Percentiles rank a stretch among this genome's conserved stretches.
phyloP scores from a whole-genome alignment of 2,797 vertebrate genomes.

The Etheostoma nigrum region DNA sequence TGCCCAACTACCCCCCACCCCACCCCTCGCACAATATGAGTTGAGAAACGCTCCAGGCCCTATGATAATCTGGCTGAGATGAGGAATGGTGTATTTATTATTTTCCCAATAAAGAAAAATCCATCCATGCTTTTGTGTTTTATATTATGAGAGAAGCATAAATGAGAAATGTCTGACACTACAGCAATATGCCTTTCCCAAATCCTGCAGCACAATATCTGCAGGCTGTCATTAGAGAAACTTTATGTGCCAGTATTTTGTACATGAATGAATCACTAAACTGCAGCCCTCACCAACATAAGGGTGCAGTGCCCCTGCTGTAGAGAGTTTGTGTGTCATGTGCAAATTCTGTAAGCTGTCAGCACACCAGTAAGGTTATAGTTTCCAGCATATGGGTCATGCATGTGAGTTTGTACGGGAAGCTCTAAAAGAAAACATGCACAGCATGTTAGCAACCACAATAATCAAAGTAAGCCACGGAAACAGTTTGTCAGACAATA shows the following conservation, averaged over 20 bases:
- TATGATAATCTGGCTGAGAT: conserved; percentile 12
- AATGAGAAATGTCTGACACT: conserved; percentile 22
- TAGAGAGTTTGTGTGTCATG: conserved; percentile 8
- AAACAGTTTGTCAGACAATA: conserved; percentile 18
- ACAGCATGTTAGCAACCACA: conserved; percentile 18
- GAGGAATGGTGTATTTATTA: conserved; percentile 7
- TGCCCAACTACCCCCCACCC: background rate
- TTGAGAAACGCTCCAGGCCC: background rate
- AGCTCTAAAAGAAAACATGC: background rate
- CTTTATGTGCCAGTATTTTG: conserved; percentile 14
- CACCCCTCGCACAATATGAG: background rate
- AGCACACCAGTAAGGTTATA: conserved; percentile 11
- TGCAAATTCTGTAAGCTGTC: conserved; percentile 3
- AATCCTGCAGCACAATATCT: conserved; percentile 24
- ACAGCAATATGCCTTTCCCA: conserved; percentile 8
- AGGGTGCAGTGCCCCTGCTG: conserved; percentile 10
- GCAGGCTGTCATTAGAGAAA: conserved; percentile 39
- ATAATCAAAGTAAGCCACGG: conserved; percentile 13
- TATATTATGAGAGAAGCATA: background rate
- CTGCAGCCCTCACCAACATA: background rate
- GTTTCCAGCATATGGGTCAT: conserved; percentile 14
- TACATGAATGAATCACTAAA: conserved; percentile 31
- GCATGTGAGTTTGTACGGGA: conserved; percentile 11
- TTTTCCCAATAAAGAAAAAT: background rate
- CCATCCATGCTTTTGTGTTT: background rate